Evolutionary conservation across 2,113 vertebrate genomes (phyloP), one percentile per base, ranked within the genome.

Genomic region (Psephotus haematonotus): DNA sequence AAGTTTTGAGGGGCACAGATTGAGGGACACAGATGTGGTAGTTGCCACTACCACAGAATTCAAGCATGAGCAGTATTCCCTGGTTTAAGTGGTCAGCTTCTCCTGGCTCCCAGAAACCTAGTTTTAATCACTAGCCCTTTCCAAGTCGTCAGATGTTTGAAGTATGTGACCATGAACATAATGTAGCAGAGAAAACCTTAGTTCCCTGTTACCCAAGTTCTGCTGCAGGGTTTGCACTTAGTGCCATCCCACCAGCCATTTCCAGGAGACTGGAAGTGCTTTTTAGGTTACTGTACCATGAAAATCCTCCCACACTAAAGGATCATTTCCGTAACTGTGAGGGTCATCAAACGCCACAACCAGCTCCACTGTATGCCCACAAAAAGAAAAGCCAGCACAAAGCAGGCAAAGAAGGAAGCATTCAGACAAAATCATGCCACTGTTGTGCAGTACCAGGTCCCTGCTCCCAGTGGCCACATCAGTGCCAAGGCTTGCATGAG

Each of bases 351-450:
- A 44, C 19, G 9, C 27, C 22, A 35, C 28, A 41, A 41, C 44
- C 28, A 60, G 24, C 25, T 60, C 44, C 27, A 19, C 23, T 24
- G 13, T 3, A 22, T 2, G 17, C 7, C 19, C 19, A 27, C 24
- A 29, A 52, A 69, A 62, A 44, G 13, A 35, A 79, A 85, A 78
- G 13, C 6, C 28, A 44, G 24, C 1, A 2, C 50, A 71, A 43
- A 82, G 29, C 62, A 75, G 41, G 12, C 11, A 24, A 39, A 57
- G 55, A 88, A 94, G 8, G 35, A 46, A 88, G 13, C 60, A 64
- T 13, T 44, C 39, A 13, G 3, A 65, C 53, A 49, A 29, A 1
- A 1, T 39, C 47, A 11, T 0, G 1, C 3, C 1, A 3, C 44
- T 44, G 46, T 22, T 57, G 27, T 64, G 69, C 49, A 25, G 24